Conservation (phyloP, 2,888 invertebrate species). For the Zygogramma bicolorata region DNA sequence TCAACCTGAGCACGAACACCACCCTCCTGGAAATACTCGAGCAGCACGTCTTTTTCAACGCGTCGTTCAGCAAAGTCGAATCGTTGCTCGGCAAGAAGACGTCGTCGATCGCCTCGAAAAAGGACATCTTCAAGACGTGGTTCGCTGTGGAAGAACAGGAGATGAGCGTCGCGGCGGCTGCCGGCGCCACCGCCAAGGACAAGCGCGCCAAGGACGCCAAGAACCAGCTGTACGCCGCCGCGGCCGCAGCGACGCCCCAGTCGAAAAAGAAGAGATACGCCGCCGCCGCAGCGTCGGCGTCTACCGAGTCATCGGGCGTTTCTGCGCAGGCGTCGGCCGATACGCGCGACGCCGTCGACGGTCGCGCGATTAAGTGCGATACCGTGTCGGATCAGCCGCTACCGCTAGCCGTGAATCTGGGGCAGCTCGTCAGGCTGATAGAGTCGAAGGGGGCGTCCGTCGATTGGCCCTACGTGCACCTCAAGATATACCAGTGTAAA, state of each 20-base stretch:
- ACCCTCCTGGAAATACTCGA: conserved; percentile 81
- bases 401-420: conserved; percentile 62
- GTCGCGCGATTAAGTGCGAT: conserved; percentile 61
- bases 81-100: conserved; percentile 43
- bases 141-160: conserved; percentile 67
- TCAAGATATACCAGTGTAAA: conserved; percentile 64
- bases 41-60: conserved; percentile 69
- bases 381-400: conserved; percentile 61
- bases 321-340: conserved; percentile 27
- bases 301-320: no score
- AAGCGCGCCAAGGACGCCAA: conserved; percentile 88
- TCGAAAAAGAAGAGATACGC: conserved; percentile 63
- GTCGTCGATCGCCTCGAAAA: conserved; percentile 38
- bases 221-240: conserved; percentile 68
- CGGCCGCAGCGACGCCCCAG: conserved; percentile 60
- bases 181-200: conserved; percentile 89
- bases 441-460: conserved; percentile 58
- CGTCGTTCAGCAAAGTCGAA: conserved; percentile 54
- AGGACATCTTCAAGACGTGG: conserved; percentile 61
- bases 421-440: conserved; percentile 63
- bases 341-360: conserved; percentile 59
- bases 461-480: conserved; percentile 65
- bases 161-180: conserved; percentile 83
- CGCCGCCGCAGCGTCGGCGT: no score
- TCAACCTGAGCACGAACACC: conserved; percentile 81